Conservation (phyloP, 2,797 vertebrate genomes). For the Vespertilio murinus region DNA sequence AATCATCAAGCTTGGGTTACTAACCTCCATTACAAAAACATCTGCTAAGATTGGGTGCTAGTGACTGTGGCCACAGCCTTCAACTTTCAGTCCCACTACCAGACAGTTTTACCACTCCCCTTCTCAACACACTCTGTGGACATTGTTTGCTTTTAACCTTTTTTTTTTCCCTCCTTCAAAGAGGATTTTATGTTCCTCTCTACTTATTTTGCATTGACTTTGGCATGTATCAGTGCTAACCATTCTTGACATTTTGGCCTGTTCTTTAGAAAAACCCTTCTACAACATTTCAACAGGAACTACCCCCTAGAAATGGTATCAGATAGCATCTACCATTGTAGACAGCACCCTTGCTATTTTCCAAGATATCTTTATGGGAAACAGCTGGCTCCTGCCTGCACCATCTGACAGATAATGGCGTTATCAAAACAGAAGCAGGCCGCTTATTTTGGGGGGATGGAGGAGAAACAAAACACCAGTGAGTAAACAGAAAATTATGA, state of each 20-base stretch:
- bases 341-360: slow-evolving; percentile 57
- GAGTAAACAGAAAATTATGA: slow-evolving; percentile 37
- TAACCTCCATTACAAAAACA: background rate
- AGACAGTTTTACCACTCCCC: background rate
- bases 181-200: slow-evolving; percentile 5
- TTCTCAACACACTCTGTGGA: background rate
- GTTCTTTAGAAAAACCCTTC: slow-evolving; percentile 59
- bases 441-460: slow-evolving; percentile 47
- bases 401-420: slow-evolving; percentile 44
- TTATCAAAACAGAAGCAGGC: slow-evolving; percentile 47
- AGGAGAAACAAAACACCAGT: slow-evolving; percentile 28
- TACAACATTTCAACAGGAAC: slow-evolving; percentile 54
- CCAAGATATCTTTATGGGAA: slow-evolving; percentile 52
- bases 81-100: background rate
- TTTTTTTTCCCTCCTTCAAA: background rate
- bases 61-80: background rate
- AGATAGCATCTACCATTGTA: slow-evolving; percentile 54
- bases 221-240: slow-evolving; percentile 59
- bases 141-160: background rate
- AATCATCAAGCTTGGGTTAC: background rate
- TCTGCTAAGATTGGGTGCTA: background rate
- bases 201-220: background rate
- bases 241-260: slow-evolving; percentile 32
- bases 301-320: slow-evolving; percentile 54
- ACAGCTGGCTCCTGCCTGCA: slow-evolving; percentile 59